Base-by-base conservation (phyloP, 2,797 vertebrate species). In the Gambelia wislizenii region DNA sequence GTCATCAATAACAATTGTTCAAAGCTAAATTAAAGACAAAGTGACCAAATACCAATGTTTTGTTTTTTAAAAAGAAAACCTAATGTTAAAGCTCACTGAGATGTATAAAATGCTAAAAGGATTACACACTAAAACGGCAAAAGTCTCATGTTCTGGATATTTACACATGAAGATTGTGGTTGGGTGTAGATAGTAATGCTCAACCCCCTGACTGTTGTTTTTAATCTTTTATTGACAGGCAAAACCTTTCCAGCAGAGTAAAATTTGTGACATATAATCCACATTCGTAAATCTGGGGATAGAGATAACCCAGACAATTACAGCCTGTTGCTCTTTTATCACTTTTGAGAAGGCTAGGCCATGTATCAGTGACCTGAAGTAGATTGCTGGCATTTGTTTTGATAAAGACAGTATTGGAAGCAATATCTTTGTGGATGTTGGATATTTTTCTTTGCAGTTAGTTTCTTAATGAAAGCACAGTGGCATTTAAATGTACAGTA, bases 241-340 rank as follows among this genome's bases (percentile, higher is more conserved):
- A 89, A 96, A 96, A 94, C 95, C 95, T 95, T 91, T 96, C 96
- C 96, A 95, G 94, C 94, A 88, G 97, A 95, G 97, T 94, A 93
- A 95, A 96, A 96, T 94, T 94, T 94, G 91, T 92, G 95, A 81
- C 86, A 82, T 93, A 76, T 96, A 96, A 96, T 97, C 95, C 96
- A 61, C 82, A 75, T 91, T 91, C 44, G 13, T 96, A 95, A 96
- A 85, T 94, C 94, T 95, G 85, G 87, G 91, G 93, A 93, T 92
- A 92, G 69, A 93, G 93, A 94, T 93, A 96, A 96, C 95, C 93
- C 87, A 85, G 82, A 52, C 94, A 97, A 96, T 97, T 96, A 95
- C 87, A 95, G 92, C 96, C 94, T 95, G 95, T 97, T 96, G 96
- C 95, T 96, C 94, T 95, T 96, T 97, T 96, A 89, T 97, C 83